Evolutionary conservation across 1,140 invertebrate genomes (phyloP), one percentile per base, ranked within the genome.

Genomic region (Meteorus sp.): DNA sequence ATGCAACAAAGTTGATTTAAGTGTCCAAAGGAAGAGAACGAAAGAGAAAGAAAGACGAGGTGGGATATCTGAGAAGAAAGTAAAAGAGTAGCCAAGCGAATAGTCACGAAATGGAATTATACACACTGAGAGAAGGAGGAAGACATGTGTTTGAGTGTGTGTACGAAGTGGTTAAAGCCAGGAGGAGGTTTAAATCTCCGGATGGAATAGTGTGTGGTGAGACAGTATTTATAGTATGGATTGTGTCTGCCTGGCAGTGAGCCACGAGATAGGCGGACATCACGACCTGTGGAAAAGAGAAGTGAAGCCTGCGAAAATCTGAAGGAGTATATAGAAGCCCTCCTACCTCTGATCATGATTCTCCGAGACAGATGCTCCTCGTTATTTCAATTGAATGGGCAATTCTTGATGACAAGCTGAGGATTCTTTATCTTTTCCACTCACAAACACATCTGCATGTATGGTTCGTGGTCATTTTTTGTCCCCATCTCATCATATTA

Each of bases 141-240:
- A 44, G 57, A 62, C 44, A 60, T 39, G 43, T 47, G 25, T n/a
- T n/a, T n/a, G n/a, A n/a, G n/a, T n/a, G n/a, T n/a, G n/a, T n/a
- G n/a, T n/a, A n/a, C n/a, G n/a, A n/a, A n/a, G n/a, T n/a, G n/a
- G n/a, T n/a, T n/a, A n/a, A n/a, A n/a, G n/a, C n/a, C 44, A 19
- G 23, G 11, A 56, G 63, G 29, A 48, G 48, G 58, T 60, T 41
- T 20, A 43, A 27, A 25, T 23, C 15, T 56, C 59, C 70, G 66
- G 66, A 65, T 68, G 60, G 64, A 61, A 64, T 57, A 29, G 25
- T 43, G 37, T 63, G 61, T 54, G 65, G 64, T 59, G 59, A 59
- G 56, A 50, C 57, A 65, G 72, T 76, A 76, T 76, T 76, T 76
- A 75, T 75, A 75, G 74, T 70, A 72, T 69, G 67, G 66, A 74